Conservation (phyloP, 2,113 vertebrate species). For the Bubalus kerabau region DNA sequence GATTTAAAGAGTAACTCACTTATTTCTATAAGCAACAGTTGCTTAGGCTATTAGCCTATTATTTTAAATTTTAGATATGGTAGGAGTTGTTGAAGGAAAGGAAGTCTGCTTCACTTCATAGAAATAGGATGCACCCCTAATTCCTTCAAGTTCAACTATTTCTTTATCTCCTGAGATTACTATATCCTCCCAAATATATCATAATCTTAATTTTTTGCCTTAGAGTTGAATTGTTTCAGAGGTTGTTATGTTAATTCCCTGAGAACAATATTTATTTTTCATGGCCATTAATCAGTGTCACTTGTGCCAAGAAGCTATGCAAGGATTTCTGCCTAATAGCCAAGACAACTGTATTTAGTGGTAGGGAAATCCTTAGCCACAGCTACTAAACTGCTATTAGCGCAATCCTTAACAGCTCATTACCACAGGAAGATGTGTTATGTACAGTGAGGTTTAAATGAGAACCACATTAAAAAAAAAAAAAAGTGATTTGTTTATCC, state of each 20-base stretch:
- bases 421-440: slow-evolving; percentile 52
- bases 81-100: not conserved
- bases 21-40: not conserved
- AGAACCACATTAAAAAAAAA: slow-evolving; percentile 42
- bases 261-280: slow-evolving; percentile 57
- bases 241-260: slow-evolving; percentile 24
- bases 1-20: not conserved
- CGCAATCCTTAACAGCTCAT: slow-evolving; percentile 62
- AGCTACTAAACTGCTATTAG: slow-evolving; percentile 45
- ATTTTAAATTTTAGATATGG: not conserved
- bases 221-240: not conserved
- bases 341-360: slow-evolving; percentile 58
- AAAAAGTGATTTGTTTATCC: slow-evolving; percentile 35
- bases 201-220: slow-evolving; percentile 9
- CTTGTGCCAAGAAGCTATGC: slow-evolving; percentile 43
- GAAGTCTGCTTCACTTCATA: not conserved
- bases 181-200: not conserved
- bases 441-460: slow-evolving; percentile 22
- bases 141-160: not conserved
- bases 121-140: not conserved
- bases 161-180: not conserved
- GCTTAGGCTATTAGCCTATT: not conserved
- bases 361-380: slow-evolving; percentile 60
- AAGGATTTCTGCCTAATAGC: slow-evolving; percentile 60
- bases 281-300: slow-evolving; percentile 60